Evolutionary conservation across 1,140 invertebrate species (phyloP), one percentile per base, ranked within the genome.

Genomic region (Listronotus oregonensis): DNA sequence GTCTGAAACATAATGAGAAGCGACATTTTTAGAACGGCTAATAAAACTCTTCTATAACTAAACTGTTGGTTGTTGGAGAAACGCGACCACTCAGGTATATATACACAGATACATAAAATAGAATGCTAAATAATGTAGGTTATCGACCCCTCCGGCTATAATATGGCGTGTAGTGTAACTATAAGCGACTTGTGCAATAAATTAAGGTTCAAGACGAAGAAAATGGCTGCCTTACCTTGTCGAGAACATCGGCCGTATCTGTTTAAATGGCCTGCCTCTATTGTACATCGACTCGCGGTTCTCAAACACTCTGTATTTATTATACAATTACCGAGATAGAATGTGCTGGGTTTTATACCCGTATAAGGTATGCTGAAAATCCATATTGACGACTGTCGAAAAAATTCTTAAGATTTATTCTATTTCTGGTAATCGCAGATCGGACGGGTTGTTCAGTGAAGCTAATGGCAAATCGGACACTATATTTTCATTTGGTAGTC

Each of bases 41-140:
- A 77, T 78, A 78, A 76, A 71, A 59, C 74, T 64, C 54, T 56
- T 64, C 44, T 42, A 64, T 50, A 47, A 64, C 43, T 40, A 57
- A 57, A 43, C 31, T 21, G 54, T 63, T 46, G 50, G 42, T 63
- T 63, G 61, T 50, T 64, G 32, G 54, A 46, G 54, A 64, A 57
- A 49, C 70, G 68, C 72, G 67, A 70, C 71, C 71, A 73, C 73
- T 74, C 69, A 70, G 69, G 71, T 74, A 77, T 70, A 73, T 75
- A 75, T 69, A 73, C 71, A 75, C 21, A 75, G 72, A 73, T 61
- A 73, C 55, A 44, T 71, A 77, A 75, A 77, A 76, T 78, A 77
- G 75, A 77, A 77, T 76, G 75, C 73, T 75, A 77, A 77, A 78
- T 76, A 78, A 78, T 76, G 73, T 78, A 72, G 76, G 75, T 78